Conservation (phyloP, 2,888 invertebrate genomes). For the Tanaodytes sp. region DNA sequence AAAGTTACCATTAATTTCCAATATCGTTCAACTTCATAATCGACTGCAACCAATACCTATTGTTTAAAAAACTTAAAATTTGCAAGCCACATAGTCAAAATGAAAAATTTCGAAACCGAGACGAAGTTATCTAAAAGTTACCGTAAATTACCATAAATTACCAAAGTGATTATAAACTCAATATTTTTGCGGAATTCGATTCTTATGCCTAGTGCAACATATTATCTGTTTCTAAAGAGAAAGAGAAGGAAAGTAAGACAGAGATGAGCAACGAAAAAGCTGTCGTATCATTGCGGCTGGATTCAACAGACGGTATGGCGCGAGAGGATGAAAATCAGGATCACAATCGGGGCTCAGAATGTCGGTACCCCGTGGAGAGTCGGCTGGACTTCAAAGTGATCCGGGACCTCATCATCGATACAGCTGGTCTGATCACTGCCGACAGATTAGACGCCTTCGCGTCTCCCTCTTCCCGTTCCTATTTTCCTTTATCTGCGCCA, state of each 20-base stretch:
- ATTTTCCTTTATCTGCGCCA: conserved; percentile 33
- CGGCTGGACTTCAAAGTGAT: conserved; percentile 70
- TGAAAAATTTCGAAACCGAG: too few relatives aligned
- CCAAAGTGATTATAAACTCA: too few relatives aligned
- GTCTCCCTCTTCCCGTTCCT: conserved; percentile 54
- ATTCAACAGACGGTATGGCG: conserved; percentile 62
- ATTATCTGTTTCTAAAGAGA: too few relatives aligned
- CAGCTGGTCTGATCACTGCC: conserved; percentile 70
- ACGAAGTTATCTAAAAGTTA: too few relatives aligned
- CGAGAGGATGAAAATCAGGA: conserved; percentile 63
- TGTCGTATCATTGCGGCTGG: conserved; percentile 33
- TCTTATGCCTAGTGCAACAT: too few relatives aligned
- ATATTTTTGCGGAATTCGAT: too few relatives aligned
- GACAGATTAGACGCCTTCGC: conserved; percentile 71
- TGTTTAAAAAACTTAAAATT: too few relatives aligned
- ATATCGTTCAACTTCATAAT: too few relatives aligned
- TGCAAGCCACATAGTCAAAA: too few relatives aligned
- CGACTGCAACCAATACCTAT: background rate
- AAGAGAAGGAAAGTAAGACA: too few relatives aligned
- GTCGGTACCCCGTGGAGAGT: conserved; percentile 67
- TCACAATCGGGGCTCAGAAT: conserved; percentile 62
- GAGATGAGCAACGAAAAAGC: conserved; percentile 17
- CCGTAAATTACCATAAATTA: too few relatives aligned
- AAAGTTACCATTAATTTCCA: too few relatives aligned
- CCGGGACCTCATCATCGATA: conserved; percentile 72